phyloP scores from a whole-genome alignment of 2,113 vertebrate species.

The Garra rufa region DNA sequence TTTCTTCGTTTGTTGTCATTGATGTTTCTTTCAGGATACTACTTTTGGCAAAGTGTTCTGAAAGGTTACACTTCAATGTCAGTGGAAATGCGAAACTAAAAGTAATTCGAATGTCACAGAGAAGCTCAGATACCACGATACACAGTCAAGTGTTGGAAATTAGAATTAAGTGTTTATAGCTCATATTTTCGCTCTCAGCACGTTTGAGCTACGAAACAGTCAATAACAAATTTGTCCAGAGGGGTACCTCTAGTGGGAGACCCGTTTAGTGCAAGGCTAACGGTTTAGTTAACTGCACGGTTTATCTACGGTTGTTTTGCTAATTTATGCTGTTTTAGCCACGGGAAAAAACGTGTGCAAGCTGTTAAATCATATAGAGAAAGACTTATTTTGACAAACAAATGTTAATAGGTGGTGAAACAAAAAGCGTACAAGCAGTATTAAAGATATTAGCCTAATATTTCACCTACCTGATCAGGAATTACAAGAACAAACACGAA shows the following conservation, averaged over 20 bases:
- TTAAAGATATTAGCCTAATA: no score
- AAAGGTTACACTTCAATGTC: not conserved
- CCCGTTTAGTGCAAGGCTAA: slow-evolving; percentile 2
- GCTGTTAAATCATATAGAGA: no score
- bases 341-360: no score
- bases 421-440: no score
- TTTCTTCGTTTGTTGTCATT: not conserved
- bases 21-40: not conserved
- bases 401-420: no score
- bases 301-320: no score
- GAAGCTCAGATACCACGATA: not conserved
- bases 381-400: no score
- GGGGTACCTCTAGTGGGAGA: slow-evolving; percentile 19
- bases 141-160: not conserved
- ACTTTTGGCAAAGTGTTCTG: not conserved
- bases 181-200: not conserved
- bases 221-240: not conserved
- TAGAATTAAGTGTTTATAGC: not conserved
- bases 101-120: not conserved
- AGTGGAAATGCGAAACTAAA: not conserved
- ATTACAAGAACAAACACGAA: no score
- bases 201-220: not conserved
- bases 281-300: not conserved
- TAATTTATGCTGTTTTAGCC: no score
- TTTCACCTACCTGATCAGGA: no score